Evolutionary conservation across 2,113 vertebrate genomes (phyloP), one percentile per base, ranked within the genome.

Genomic region (Podarcis cretensis): DNA sequence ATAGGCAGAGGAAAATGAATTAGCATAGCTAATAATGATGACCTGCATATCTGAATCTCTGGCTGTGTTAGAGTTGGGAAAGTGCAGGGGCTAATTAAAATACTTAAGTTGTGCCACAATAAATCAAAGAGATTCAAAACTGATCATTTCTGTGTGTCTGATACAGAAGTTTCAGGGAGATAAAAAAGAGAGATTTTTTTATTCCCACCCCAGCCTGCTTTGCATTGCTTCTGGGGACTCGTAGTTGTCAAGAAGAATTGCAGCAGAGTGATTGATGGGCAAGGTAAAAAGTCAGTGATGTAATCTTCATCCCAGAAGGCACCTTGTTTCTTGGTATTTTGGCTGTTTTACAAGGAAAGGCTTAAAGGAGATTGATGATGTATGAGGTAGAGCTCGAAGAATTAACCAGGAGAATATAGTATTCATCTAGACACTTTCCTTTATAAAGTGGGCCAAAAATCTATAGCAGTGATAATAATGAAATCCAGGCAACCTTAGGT

Each of bases 201-300:
- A 27, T 2, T 4, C 14, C 63, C 20, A 20, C 59, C 59, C 0
- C 84, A 90, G 59, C 9, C 94, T 92, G 93, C 80, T 54, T 73
- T 68, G 9, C 37, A 0, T 87, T 89, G 88, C 94, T 95, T 90
- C 91, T 89, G 90, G 91, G 90, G 57, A 88, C 89, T 90, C 68
- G 85, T 83, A 54, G 80, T 78, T 95, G 91, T 95, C 93, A 90
- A 76, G 77, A 78, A 92, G 92, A 94, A 86, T 73, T 88, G 94
- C 91, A 94, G 77, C 85, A 85, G 86, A 92, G 89, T 91, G 96
- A 96, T 95, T 95, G 96, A 97, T 97, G 94, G 90, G 91, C 91
- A 89, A 95, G 88, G 94, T 96, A 96, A 95, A 95, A 95, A 94
- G 94, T 86, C 94, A 92, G 94, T 94, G 94, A 95, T 96, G 95